Conservation (phyloP, 2,888 invertebrate genomes). For the Tenodera sinensis region DNA sequence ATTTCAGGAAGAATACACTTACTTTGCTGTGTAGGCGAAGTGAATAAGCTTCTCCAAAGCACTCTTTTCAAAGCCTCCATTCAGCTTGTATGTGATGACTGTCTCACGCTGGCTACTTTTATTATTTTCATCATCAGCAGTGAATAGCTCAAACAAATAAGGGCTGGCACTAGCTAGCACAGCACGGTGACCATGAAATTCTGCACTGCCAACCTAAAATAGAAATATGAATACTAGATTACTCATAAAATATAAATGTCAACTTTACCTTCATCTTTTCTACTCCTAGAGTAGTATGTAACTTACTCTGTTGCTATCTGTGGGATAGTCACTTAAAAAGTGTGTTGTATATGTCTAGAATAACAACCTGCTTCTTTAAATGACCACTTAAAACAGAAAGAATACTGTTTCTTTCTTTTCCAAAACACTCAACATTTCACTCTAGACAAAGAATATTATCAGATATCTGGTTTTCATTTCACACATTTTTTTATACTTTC, state of each 20-base stretch:
- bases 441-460: too few species aligned
- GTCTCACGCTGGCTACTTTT: slow-evolving; percentile 45
- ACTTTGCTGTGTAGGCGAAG: slow-evolving; percentile 77
- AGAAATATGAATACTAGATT: not conserved
- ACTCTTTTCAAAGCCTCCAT: slow-evolving; percentile 60
- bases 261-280: not conserved
- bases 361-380: too few species aligned
- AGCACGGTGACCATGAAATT: slow-evolving; percentile 73
- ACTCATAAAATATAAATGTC: not conserved
- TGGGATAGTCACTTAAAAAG: too few species aligned
- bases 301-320: too few species aligned
- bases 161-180: slow-evolving; percentile 76
- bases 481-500: too few species aligned
- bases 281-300: too few species aligned
- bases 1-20: slow-evolving; percentile 24
- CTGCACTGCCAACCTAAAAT: slow-evolving; percentile 61
- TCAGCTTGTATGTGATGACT: slow-evolving; percentile 57
- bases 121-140: slow-evolving; percentile 52
- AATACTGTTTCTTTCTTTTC: too few species aligned
- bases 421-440: too few species aligned
- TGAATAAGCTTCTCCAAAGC: slow-evolving; percentile 74
- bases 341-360: too few species aligned
- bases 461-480: too few species aligned
- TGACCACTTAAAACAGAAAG: too few species aligned
- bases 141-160: slow-evolving; percentile 71